Evolutionary conservation across 1,140 invertebrate species (phyloP), one percentile per base, ranked within the genome.

Genomic region (Caenorhabditis tropicalis): DNA sequence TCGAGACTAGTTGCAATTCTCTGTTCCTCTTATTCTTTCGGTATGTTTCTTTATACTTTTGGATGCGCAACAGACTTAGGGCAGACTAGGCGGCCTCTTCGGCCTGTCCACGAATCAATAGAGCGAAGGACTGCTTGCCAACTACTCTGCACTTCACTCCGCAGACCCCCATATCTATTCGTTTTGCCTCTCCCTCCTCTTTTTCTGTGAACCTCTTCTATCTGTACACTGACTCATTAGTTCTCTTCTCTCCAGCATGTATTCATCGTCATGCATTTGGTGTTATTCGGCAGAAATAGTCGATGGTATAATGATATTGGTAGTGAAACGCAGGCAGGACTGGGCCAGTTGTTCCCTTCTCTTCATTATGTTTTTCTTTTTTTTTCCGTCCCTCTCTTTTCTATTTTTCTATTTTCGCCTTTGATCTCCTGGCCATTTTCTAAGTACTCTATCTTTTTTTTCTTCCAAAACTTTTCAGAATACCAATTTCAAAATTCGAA

Each of bases 291-390:
- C 6, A n/a, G 46, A 51, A 53, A 24, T 24, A 27, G 53, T 12
- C 9, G 1, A 56, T 9, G n/a, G 9, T 24, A n/a, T 6, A 56
- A 0, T 27, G 53, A 5, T 0, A 51, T 19, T 56, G 12, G 12
- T 24, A 0, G 29, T n/a, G n/a, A 81, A 29, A 56, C 46, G 79
- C 79, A 81, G 48, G 29, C n/a, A 27, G 1, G 19, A 29, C 48
- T 19, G 2, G 1, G 48, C 27, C 48, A 36, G 79, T 81, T 81
- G 27, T 56, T 81, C 33, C 49, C 48, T 36, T 36, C 15, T 56
- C 33, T 79, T 39, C 48, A 31, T 39, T 39, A n/a, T 51, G 48
- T 81, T 51, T 39, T 81, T 81, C 39, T 51, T n/a, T 79, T 51
- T 79, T 29, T 79, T 29, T 48, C 24, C 31, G 1, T 21, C 24